Conservation (phyloP, 2,888 invertebrate species). For the Alsophila aescularia region DNA sequence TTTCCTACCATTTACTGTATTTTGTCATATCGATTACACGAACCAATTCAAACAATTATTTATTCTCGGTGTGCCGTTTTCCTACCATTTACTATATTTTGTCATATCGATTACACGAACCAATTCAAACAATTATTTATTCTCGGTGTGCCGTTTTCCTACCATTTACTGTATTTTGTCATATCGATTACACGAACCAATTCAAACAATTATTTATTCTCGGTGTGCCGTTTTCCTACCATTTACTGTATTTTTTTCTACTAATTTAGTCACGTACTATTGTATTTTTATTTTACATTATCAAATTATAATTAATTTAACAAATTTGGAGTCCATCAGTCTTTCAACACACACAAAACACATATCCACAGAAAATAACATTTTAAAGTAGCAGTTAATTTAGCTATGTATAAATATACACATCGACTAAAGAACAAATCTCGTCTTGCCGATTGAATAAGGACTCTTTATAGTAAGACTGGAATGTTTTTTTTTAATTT, state of each 20-base stretch:
- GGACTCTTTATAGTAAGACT: constrained; percentile 53
- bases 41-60: background rate
- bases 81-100: background rate
- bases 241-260: constrained; percentile 1
- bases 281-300: constrained; percentile 1
- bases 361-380: constrained; percentile 2
- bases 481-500: constrained; percentile 44
- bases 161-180: no score
- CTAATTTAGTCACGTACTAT: background rate
- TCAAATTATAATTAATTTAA: constrained; percentile 7
- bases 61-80: constrained; percentile 1
- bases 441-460: constrained; percentile 23
- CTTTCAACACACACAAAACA: background rate
- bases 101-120: no score
- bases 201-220: background rate
- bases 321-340: constrained; percentile 14
- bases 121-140: no score
- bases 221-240: constrained; percentile 1
- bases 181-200: no score
- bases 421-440: constrained; percentile 8
- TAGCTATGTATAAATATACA: no score
- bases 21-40: no score
- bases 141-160: no score
- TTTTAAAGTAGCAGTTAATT: background rate
- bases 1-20: no score